Conservation (phyloP, 2,797 vertebrate genomes). For the Sarcoramphus papa region DNA sequence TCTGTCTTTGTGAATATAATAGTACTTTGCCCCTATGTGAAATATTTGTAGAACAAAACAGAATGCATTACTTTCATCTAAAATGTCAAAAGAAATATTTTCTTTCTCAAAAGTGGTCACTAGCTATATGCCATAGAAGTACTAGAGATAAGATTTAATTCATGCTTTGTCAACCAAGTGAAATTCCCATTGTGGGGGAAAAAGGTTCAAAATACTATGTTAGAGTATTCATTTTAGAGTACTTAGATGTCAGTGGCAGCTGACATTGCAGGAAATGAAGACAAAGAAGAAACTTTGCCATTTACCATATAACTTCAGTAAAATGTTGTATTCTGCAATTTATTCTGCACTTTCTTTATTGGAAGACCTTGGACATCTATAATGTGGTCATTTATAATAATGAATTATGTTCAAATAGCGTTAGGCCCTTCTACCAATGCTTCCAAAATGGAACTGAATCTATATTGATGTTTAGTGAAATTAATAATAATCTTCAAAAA, state of each 20-base stretch:
- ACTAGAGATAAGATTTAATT: neutral
- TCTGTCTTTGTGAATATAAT: neutral
- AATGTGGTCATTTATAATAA: neutral
- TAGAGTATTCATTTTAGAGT: neutral
- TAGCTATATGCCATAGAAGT: neutral
- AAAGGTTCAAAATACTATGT: neutral
- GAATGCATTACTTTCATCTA: neutral
- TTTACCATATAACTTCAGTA: neutral
- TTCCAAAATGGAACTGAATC: neutral
- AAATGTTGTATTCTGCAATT: neutral
- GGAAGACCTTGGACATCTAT: neutral
- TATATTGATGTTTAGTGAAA: neutral
- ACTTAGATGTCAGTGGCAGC: neutral
- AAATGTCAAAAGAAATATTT: neutral
- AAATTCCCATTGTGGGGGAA: neutral
- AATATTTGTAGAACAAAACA: neutral
- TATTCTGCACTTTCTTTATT: neutral
- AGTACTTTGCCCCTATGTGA: neutral
- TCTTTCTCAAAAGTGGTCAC: neutral
- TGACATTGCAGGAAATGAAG: neutral
- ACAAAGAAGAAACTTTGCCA: neutral
- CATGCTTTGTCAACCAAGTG: conserved; percentile 10
- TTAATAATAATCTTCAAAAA: neutral
- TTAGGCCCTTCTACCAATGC: neutral
- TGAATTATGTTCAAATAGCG: neutral